These are phyloP conservation scores for Propithecus deckenii DNA, from an alignment of 2,797 vertebrate genomes.

Conservation along the genomic window DNA sequence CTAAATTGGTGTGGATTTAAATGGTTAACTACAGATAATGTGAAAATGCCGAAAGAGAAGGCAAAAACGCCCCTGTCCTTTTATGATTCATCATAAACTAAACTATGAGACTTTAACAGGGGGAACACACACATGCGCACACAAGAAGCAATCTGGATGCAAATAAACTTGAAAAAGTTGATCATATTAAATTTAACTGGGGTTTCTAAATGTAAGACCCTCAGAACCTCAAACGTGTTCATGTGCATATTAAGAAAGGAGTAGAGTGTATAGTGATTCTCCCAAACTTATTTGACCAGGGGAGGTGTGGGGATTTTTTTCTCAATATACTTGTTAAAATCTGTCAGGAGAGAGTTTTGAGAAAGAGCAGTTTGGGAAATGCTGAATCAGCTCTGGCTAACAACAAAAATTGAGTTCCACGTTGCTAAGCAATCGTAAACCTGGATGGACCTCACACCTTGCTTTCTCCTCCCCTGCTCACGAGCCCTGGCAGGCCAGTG, in stretches of 20 bases:
- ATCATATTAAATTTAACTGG: constrained; percentile 1
- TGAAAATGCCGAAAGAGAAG: background rate
- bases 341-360: background rate
- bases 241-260: background rate
- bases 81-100: background rate
- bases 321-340: background rate
- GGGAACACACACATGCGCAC: background rate
- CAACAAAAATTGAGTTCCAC: too few relatives aligned
- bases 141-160: background rate
- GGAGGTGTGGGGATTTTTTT: background rate
- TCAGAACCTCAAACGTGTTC: background rate
- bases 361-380: background rate
- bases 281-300: background rate
- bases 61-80: background rate
- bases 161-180: constrained; percentile 13
- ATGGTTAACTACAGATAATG: background rate
- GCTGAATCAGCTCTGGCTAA: background rate
- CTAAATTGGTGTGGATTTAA: background rate
- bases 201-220: background rate
- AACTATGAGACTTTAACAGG: background rate
- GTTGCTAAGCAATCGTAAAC: background rate
- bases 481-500: background rate
- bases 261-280: background rate
- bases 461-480: background rate
- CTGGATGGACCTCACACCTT: background rate